A percentile compares a stretch with the other conserved stretches of the same genome.
Evolutionary conservation across 2,113 vertebrate genomes (phyloP).

Genomic region (Microtus montanus): DNA sequence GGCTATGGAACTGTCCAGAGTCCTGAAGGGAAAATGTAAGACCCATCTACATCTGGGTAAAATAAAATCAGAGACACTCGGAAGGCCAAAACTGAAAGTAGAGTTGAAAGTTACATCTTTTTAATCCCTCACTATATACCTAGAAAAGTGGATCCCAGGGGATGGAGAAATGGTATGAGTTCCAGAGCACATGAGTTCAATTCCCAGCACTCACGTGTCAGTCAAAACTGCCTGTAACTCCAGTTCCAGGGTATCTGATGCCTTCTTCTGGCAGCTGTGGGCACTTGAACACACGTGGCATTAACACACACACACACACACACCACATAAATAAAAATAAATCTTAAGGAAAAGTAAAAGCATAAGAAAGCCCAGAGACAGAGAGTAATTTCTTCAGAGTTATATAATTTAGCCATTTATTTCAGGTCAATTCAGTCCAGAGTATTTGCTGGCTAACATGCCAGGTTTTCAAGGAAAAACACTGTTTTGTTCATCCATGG

Average conservation of each 20-base stretch:
- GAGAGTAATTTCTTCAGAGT: not conserved
- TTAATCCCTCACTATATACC: not conserved
- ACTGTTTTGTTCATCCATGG: not conserved
- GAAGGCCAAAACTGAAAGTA: not conserved
- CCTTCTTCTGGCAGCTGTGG: not conserved
- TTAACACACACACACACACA: not conserved
- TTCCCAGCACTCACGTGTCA: not conserved
- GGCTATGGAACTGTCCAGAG: not conserved
- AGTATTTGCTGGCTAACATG: not conserved
- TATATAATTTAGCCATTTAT: not conserved
- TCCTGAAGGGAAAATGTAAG: not conserved
- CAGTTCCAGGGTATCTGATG: not conserved
- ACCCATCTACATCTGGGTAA: not conserved
- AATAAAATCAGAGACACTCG: not conserved
- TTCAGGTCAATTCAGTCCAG: not conserved
- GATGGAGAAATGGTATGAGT: not conserved
- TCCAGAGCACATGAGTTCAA: not conserved
- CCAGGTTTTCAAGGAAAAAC: constrained; percentile 28
- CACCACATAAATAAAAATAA: not conserved
- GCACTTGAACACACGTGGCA: not conserved
- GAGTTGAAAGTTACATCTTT: not conserved
- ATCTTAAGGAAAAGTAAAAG: not conserved
- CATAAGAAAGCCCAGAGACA: not conserved
- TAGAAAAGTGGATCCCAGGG: not conserved
- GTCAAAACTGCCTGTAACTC: not conserved